Conservation (phyloP, 2,888 invertebrate genomes). For the Oasisia sp. region DNA sequence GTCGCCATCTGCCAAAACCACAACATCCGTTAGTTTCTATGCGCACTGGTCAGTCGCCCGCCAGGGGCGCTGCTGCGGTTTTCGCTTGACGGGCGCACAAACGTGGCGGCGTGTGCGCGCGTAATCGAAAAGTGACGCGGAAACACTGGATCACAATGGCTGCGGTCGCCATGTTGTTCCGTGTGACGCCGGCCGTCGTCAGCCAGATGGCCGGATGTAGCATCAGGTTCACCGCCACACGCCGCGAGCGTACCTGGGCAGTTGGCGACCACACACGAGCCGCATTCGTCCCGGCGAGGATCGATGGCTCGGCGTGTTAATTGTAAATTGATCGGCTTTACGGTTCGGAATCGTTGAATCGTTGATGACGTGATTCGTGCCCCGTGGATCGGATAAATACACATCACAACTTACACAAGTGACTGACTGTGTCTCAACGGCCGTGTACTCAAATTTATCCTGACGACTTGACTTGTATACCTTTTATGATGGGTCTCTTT, state of each 20-base stretch:
- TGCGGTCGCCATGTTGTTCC: neutral
- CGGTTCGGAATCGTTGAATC: neutral
- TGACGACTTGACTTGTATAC: too few species aligned
- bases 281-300: neutral
- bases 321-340: neutral
- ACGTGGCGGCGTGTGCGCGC: neutral
- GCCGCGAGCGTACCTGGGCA: neutral
- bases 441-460: too few species aligned
- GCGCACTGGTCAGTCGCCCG: neutral
- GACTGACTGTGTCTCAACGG: too few species aligned
- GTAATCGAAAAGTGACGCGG: neutral
- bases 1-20: neutral
- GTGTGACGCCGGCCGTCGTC: neutral
- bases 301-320: neutral
- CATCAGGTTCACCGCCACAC: neutral
- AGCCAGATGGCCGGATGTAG: conserved; percentile 5
- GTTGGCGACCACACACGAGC: neutral
- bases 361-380: too few species aligned
- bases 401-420: too few species aligned
- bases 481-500: too few species aligned
- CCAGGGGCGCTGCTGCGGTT: conserved; percentile 7
- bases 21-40: neutral
- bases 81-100: neutral
- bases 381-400: too few species aligned
- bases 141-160: neutral